A percentile compares a stretch with the other conserved stretches of the same genome.
Evolutionary conservation across 1,140 invertebrate species (phyloP).

Genomic region (Glomeris maerens): DNA sequence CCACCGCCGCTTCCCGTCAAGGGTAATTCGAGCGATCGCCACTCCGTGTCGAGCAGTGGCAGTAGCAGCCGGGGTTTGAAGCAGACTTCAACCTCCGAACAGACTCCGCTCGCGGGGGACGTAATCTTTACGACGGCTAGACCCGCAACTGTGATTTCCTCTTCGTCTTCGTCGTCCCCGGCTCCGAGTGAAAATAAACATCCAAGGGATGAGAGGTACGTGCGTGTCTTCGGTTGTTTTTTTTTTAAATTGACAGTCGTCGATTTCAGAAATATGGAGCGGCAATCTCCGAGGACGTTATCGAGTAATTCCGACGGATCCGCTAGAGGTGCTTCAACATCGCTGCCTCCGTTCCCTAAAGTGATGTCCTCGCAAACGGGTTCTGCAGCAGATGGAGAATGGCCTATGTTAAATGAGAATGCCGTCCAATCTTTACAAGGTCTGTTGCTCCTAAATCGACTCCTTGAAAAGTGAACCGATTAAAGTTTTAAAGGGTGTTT

Average conservation of each 20-base stretch:
- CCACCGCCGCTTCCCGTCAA: conserved; percentile 5
- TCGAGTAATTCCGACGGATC: too few species aligned
- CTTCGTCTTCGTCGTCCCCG: conserved; percentile 45
- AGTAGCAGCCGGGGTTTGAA: not conserved
- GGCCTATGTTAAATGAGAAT: too few species aligned
- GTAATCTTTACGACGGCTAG: conserved; percentile 54
- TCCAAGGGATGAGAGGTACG: conserved; percentile 43
- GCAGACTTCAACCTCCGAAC: not conserved
- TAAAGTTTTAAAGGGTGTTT: too few species aligned
- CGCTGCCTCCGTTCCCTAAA: conserved; percentile 12
- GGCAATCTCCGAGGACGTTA: too few species aligned
- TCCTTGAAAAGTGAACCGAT: too few species aligned
- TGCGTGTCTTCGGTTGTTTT: too few species aligned
- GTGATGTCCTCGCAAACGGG: conserved; percentile 14
- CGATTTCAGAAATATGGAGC: too few species aligned
- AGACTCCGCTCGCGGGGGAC: conserved; percentile 26
- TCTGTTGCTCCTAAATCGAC: too few species aligned
- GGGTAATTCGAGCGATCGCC: not conserved
- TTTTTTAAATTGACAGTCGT: too few species aligned
- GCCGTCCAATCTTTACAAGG: too few species aligned
- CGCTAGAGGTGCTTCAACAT: conserved; percentile 15
- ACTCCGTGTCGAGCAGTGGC: not conserved
- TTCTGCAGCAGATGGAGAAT: too few species aligned
- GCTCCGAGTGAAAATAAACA: conserved; percentile 42
- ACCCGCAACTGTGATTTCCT: conserved; percentile 54